Evolutionary conservation across 2,797 vertebrate genomes (phyloP).

Genomic region (Gambusia yucatana): DNA sequence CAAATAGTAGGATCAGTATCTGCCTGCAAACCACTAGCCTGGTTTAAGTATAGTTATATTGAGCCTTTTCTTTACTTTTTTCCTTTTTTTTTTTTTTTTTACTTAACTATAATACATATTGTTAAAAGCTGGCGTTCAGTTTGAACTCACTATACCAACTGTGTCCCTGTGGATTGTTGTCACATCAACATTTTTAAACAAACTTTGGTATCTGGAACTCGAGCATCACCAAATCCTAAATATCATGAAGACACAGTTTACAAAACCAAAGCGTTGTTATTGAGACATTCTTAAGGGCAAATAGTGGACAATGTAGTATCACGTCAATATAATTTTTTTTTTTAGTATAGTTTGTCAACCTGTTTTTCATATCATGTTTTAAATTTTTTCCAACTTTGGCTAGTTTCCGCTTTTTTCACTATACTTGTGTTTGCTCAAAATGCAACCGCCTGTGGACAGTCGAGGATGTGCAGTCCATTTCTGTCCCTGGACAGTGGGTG

Average conservation of each 20-base stretch:
- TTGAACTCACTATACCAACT: neutral
- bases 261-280: neutral
- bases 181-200: neutral
- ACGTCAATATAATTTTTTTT: neutral
- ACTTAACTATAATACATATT: neutral
- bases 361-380: neutral
- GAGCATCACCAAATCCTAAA: no score
- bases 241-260: neutral
- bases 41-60: neutral
- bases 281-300: neutral
- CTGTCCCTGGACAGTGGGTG: constrained; percentile 76
- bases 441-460: constrained; percentile 37
- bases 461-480: constrained; percentile 72
- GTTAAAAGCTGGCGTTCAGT: neutral
- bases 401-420: constrained; percentile 5
- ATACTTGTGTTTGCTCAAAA: constrained; percentile 38
- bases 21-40: neutral
- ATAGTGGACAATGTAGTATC: neutral
- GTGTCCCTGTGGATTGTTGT: neutral
- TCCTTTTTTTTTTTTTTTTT: neutral
- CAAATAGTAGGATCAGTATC: neutral
- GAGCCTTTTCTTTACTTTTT: neutral
- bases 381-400: neutral
- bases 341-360: neutral
- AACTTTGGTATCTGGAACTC: neutral